phyloP scores from a whole-genome alignment of 2,797 vertebrate genomes.

The Lutra lutra region DNA sequence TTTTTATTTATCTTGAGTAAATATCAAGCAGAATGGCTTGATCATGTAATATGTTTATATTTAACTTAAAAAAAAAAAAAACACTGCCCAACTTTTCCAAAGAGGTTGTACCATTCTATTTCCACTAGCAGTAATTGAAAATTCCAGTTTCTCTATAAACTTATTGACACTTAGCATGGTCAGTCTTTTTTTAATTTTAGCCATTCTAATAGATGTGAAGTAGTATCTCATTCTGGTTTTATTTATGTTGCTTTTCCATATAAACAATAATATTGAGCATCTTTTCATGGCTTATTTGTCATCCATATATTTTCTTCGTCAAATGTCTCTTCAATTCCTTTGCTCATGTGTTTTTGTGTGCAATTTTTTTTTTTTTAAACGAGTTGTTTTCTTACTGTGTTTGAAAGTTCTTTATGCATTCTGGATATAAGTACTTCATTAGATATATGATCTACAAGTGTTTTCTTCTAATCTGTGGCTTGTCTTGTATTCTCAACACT shows the following conservation, averaged over 20 bases:
- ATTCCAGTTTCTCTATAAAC: neutral
- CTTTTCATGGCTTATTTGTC: neutral
- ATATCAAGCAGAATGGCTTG: neutral
- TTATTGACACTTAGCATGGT: neutral
- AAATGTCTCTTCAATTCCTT: neutral
- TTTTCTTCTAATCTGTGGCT: neutral
- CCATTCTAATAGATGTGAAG: neutral
- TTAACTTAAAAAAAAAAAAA: neutral
- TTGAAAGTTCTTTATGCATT: neutral
- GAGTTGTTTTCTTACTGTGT: neutral
- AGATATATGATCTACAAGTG: neutral
- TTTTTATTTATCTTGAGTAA: neutral
- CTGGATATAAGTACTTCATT: neutral
- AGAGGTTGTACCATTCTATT: neutral
- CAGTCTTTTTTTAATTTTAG: constrained; percentile 7
- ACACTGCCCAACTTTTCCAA: neutral
- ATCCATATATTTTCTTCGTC: neutral
- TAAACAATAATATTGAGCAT: neutral
- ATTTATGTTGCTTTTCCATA: neutral
- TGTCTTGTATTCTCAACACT: neutral
- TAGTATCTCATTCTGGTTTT: neutral
- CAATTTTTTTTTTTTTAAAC: neutral
- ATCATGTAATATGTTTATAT: neutral
- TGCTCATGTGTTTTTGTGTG: neutral
- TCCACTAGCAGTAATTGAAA: neutral